Percentiles rank a stretch among this genome's conserved stretches.
These are phyloP conservation scores for Caenorhabditis doughertyi DNA, from an alignment of 2,888 invertebrate species.

Conservation along the genomic window DNA sequence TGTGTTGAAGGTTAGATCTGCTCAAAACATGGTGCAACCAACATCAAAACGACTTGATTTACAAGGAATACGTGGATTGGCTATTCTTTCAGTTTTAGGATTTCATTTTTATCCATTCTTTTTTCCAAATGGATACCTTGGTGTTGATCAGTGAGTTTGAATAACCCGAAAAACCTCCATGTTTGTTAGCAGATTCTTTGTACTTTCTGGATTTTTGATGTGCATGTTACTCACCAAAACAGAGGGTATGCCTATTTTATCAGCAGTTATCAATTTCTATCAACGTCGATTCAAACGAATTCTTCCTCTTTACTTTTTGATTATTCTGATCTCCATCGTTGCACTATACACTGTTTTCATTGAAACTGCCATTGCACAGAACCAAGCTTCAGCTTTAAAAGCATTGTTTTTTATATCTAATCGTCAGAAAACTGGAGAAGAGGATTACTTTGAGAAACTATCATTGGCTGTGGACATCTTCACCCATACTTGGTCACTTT, in stretches of 20 bases:
- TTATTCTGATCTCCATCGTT: slow-evolving; percentile 18
- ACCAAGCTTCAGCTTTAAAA: slow-evolving; percentile 27
- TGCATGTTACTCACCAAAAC: slow-evolving; percentile 50
- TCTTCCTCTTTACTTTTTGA: slow-evolving; percentile 40
- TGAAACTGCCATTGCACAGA: slow-evolving; percentile 10
- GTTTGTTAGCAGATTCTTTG: slow-evolving; percentile 40
- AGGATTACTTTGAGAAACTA: slow-evolving; percentile 52
- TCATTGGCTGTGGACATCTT: not conserved
- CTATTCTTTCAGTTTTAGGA: slow-evolving; percentile 60
- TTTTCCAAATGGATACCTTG: slow-evolving; percentile 67
- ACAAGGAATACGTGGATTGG: slow-evolving; percentile 65
- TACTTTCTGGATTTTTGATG: slow-evolving; percentile 52
- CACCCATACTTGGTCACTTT: slow-evolving; percentile 71
- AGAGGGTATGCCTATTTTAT: not conserved
- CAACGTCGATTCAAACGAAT: slow-evolving; percentile 47
- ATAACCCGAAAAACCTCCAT: not conserved
- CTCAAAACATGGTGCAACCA: not conserved
- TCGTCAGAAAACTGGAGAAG: slow-evolving; percentile 42
- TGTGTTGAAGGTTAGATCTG: too few species aligned
- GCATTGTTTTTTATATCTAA: slow-evolving; percentile 50
- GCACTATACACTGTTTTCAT: slow-evolving; percentile 41
- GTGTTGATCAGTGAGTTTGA: slow-evolving; percentile 65
- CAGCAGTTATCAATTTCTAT: slow-evolving; percentile 23
- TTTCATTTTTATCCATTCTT: slow-evolving; percentile 64
- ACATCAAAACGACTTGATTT: slow-evolving; percentile 37